Evolutionary conservation across 1,140 invertebrate species (phyloP).

Genomic region (Meteorus sp.): DNA sequence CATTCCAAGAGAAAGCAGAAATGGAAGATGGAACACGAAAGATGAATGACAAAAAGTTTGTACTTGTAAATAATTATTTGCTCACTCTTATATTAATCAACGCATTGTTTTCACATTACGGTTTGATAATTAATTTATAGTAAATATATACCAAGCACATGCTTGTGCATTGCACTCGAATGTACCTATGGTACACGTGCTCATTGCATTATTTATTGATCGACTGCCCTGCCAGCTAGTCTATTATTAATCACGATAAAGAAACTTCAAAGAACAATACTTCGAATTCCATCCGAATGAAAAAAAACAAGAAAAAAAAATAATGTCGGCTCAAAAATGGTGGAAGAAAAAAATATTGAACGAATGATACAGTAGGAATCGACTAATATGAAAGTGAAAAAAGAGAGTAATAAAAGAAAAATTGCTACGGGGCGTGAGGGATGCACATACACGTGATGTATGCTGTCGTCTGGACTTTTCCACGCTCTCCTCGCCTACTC

Average conservation of each 20-base stretch:
- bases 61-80: no score
- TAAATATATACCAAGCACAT: no score
- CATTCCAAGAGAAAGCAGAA: no score
- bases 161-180: background rate
- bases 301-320: constrained; percentile 13
- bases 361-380: background rate
- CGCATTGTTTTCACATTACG: no score
- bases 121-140: no score
- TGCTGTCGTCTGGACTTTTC: constrained; percentile 50
- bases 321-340: background rate
- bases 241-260: constrained; percentile 27
- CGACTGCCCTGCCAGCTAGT: constrained; percentile 2
- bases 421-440: background rate
- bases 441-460: constrained; percentile 33
- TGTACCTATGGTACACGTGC: constrained; percentile 13
- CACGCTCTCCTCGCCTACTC: constrained; percentile 36
- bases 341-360: background rate
- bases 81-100: no score
- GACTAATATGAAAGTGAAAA: background rate
- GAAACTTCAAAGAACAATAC: constrained; percentile 14
- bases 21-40: no score
- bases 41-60: constrained; percentile 12
- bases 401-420: constrained; percentile 10
- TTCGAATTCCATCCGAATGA: constrained; percentile 1
- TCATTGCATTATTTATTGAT: constrained; percentile 27